A percentile compares a stretch with the other conserved stretches of the same genome.
These are phyloP conservation scores for Mya arenaria DNA, from an alignment of 1,140 invertebrate genomes.

Conservation along the genomic window DNA sequence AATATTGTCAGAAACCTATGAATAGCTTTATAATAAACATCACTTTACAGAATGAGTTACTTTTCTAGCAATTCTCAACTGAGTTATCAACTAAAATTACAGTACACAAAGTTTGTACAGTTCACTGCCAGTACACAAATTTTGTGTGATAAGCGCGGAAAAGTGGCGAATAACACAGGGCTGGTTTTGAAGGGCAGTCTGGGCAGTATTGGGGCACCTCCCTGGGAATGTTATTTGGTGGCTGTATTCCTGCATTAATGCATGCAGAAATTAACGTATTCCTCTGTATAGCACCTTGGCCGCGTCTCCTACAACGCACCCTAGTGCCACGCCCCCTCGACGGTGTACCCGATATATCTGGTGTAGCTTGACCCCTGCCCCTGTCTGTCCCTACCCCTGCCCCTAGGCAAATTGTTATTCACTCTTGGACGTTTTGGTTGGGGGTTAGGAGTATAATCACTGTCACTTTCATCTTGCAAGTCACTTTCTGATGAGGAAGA, in stretches of 20 bases:
- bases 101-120: slow-evolving; percentile 26
- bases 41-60: slow-evolving; percentile 14
- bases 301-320: slow-evolving; percentile 9
- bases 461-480: slow-evolving; percentile 28
- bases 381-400: too few relatives aligned
- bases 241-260: slow-evolving; percentile 16
- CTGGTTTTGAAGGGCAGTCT: slow-evolving; percentile 28
- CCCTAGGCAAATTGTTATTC: slow-evolving; percentile 21
- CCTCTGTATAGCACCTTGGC: slow-evolving; percentile 4
- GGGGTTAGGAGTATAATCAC: slow-evolving; percentile 16
- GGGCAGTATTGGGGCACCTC: slow-evolving; percentile 11
- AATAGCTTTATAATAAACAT: slow-evolving; percentile 13
- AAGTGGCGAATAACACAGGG: slow-evolving; percentile 10
- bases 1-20: slow-evolving; percentile 23
- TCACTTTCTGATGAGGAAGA: slow-evolving; percentile 27
- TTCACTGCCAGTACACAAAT: slow-evolving; percentile 15
- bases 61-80: slow-evolving; percentile 26
- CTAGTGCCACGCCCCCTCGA: slow-evolving; percentile 18
- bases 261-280: slow-evolving; percentile 9
- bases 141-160: slow-evolving; percentile 6
- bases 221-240: neutral
- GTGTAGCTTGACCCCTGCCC: slow-evolving; percentile 26
- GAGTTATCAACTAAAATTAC: slow-evolving; percentile 20
- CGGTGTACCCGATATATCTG: slow-evolving; percentile 27
- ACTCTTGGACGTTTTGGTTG: slow-evolving; percentile 29